Evolutionary conservation across 2,888 invertebrate species (phyloP), one percentile per base, ranked within the genome.

Genomic region (Dusona sp.): DNA sequence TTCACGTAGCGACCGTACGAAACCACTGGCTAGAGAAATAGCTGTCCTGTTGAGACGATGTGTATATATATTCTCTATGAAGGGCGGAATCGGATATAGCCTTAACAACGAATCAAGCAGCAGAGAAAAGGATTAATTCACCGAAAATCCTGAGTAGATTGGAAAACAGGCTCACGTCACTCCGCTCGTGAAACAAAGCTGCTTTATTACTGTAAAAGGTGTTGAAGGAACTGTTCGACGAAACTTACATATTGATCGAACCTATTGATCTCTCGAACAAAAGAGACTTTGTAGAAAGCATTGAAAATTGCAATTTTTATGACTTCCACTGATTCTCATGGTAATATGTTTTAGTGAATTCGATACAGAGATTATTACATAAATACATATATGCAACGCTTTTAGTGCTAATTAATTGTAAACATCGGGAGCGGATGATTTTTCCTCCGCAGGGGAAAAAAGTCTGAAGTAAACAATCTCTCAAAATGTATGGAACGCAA

Each of bases 81-180:
- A 51, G n/a, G 78, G 61, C 48, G 61, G 61, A 78, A 78, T 85
- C 78, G 73, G 81, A 85, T 82, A 42, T 61, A 82, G 74, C 33
- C 61, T 42, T 51, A 67, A 78, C 51, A 29, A 19, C 25, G 81
- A 79, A 16, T 74, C 68, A 38, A 48, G 54, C 38, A 65, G 57
- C 72, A 67, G 51, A 38, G 74, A 74, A 82, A 85, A 74, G 82
- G 85, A 82, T 85, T 85, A 82, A 85, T 78, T 73, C 77, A 61
- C 81, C 81, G 48, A 81, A 81, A 61, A 81, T 85, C 65, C 85
- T 85, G 73, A 85, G 85, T 81, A 36, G 42, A 81, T 79, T 73
- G 74, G 54, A 61, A 36, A n/a, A 13, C 54, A 42, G 77, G 45
- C 75, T 68, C 36, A 67, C 73, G 36, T 57, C 45, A 75, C 61